A percentile compares a stretch with the other conserved stretches of the same genome.
phyloP scores from a whole-genome alignment of 2,797 vertebrate species.

The Chanos chanos region DNA sequence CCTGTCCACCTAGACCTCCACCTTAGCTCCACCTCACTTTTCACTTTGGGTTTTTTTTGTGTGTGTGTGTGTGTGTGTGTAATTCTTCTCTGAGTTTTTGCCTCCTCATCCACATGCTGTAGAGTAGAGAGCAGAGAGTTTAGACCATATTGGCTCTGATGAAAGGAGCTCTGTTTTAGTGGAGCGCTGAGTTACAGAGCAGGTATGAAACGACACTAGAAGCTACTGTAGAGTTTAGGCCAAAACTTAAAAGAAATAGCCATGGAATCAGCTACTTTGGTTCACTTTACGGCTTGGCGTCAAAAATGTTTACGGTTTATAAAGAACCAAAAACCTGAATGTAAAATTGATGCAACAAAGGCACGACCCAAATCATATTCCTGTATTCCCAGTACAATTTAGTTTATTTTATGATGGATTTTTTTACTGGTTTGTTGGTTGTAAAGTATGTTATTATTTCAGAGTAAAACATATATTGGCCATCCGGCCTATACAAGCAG shows the following conservation, averaged over 20 bases:
- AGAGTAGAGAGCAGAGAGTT: too few relatives aligned
- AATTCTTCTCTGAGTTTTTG: conserved; percentile 30
- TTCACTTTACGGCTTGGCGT: conserved; percentile 22
- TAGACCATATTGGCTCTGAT: too few relatives aligned
- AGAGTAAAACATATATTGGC: conserved; percentile 45
- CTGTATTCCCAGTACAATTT: too few relatives aligned
- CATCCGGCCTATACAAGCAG: conserved; percentile 36
- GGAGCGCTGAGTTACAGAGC: too few relatives aligned
- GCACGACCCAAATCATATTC: conserved; percentile 42
- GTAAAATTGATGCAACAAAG: conserved; percentile 38
- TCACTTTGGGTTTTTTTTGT: conserved; percentile 39
- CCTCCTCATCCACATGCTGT: conserved; percentile 31
- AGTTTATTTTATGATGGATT: conserved; percentile 65
- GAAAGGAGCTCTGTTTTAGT: too few relatives aligned
- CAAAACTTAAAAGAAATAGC: too few relatives aligned
- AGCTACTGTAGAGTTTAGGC: too few relatives aligned
- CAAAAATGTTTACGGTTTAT: not conserved
- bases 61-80: conserved; percentile 38
- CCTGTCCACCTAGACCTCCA: conserved; percentile 48
- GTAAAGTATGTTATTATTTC: conserved; percentile 68
- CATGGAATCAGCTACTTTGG: conserved; percentile 14
- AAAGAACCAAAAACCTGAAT: conserved; percentile 35
- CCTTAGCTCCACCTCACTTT: conserved; percentile 36
- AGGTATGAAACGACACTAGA: too few relatives aligned
- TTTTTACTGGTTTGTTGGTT: conserved; percentile 59